Base-by-base conservation (phyloP, 2,797 vertebrate genomes). In the Coranthus polyacanthus region DNA sequence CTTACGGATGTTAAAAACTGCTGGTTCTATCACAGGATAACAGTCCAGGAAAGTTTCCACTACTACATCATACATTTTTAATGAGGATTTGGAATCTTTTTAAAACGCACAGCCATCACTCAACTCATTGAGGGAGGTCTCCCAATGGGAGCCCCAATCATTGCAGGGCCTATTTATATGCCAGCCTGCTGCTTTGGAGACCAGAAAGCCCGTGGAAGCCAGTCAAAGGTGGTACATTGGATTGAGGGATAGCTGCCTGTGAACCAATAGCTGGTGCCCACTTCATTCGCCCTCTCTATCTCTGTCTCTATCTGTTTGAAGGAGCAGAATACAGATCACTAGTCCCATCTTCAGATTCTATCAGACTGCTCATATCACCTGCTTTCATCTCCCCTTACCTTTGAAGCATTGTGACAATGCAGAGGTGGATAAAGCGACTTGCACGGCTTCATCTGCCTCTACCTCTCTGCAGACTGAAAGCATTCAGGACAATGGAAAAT, bases 351-450 rank as follows among this genome's bases (percentile, higher is more conserved):
- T 72, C 68, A 79, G 85, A 81, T 87, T 74, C 72, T 64, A 78
- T 90, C 85, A 81, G 79, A 71, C 77, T 61, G 72, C 78, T 79
- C 76, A 36, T 67, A 87, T 88, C 86, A 66, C 68, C 81, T 29
- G 47, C 84, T 85, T 85, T 88, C 77, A 79, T 85, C 77, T 59
- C 76, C 77, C 56, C 43, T 43, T 70, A 68, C 72, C 82, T 88
- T 84, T 87, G 84, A 89, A 89, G 88, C 84, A 75, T 81, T 59
- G 80, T 76, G 84, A 90, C 87, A 88, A 87, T 83, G 75, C 78
- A 87, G 91, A 83, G 84, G 85, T 77, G 79, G 86, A 89, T 78
- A 82, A 79, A 81, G 84, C 75, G 65, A 78, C 81, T 83, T 79
- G 84, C 87, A 83, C 79, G 80, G 72, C 85, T 84, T 84, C 74